Conservation (phyloP, 2,797 vertebrate species). For the Aythya fuligula region DNA sequence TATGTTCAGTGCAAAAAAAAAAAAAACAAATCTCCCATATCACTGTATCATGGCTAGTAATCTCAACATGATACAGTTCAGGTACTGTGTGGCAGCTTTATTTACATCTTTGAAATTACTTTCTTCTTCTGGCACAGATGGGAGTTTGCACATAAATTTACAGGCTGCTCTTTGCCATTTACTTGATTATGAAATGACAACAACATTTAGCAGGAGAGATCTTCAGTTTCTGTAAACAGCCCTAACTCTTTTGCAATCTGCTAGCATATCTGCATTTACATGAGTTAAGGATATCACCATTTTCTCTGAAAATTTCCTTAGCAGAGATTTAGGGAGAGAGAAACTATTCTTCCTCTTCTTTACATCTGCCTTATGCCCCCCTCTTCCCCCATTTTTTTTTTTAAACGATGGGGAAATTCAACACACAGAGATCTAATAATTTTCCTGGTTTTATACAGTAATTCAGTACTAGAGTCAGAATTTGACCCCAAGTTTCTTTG, state of each 20-base stretch:
- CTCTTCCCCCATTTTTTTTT: neutral
- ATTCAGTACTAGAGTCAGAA: neutral
- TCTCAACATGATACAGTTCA: neutral
- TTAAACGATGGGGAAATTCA: neutral
- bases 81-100: neutral
- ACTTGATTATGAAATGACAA: slow-evolving; percentile 41
- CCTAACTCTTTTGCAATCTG: neutral
- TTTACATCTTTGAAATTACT: slow-evolving; percentile 15
- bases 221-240: slow-evolving; percentile 46
- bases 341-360: neutral
- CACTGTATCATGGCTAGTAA: neutral
- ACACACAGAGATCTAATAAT: neutral
- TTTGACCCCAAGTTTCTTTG: neutral
- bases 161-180: slow-evolving; percentile 30
- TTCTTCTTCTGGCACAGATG: slow-evolving; percentile 34
- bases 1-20: neutral
- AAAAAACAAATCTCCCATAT: neutral
- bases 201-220: slow-evolving; percentile 35
- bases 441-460: neutral
- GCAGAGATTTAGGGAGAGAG: neutral
- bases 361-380: neutral
- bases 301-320: neutral
- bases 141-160: slow-evolving; percentile 43
- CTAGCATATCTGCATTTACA: neutral
- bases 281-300: neutral